These are phyloP conservation scores for Phyllotis vaccarum DNA, from an alignment of 2,797 vertebrate genomes.

Conservation along the genomic window DNA sequence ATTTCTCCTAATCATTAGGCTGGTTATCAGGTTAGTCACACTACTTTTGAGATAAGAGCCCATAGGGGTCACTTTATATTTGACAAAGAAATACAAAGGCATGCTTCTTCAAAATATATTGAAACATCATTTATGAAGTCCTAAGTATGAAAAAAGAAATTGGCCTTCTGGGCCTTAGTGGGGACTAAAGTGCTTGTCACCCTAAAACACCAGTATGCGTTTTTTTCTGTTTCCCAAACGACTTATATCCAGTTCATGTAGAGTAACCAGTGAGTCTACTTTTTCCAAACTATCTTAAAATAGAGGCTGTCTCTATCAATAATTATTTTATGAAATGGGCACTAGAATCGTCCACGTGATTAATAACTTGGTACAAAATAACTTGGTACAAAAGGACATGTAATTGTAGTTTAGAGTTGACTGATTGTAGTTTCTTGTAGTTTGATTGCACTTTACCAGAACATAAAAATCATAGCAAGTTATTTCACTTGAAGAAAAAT, in stretches of 20 bases:
- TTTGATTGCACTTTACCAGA: slow-evolving; percentile 16
- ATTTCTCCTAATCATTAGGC: neutral
- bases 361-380: slow-evolving; percentile 28
- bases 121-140: neutral
- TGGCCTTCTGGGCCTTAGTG: slow-evolving; percentile 2
- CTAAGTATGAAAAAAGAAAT: slow-evolving; percentile 28
- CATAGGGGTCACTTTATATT: slow-evolving; percentile 43
- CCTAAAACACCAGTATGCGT: neutral
- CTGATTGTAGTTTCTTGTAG: neutral
- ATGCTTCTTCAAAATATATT: slow-evolving; percentile 54
- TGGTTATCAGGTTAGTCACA: slow-evolving; percentile 27
- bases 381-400: neutral
- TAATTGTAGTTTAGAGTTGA: neutral
- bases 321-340: neutral
- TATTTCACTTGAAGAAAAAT: slow-evolving; percentile 15
- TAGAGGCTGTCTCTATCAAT: neutral
- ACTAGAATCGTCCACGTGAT: slow-evolving; percentile 27
- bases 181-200: neutral
- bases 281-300: slow-evolving; percentile 15
- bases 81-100: slow-evolving; percentile 59
- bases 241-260: neutral
- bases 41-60: slow-evolving; percentile 46
- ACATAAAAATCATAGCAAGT: slow-evolving; percentile 43
- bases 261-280: neutral
- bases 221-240: slow-evolving; percentile 39